Evolutionary conservation across 1,140 invertebrate genomes (phyloP).

Genomic region (Drosophila yakuba): DNA sequence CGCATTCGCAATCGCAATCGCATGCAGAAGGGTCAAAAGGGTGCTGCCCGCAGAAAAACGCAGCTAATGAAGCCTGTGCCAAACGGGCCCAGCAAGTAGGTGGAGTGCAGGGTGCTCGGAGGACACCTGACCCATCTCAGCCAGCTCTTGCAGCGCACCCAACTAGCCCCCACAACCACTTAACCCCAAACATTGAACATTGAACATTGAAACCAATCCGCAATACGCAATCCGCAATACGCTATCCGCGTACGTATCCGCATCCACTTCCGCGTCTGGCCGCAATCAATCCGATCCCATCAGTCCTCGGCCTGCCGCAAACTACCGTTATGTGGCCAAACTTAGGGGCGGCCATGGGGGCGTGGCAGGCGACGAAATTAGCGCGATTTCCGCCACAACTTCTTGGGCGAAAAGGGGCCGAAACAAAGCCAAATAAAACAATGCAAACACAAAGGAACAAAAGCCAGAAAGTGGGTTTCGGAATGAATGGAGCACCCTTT

Average conservation of each 20-base stretch:
- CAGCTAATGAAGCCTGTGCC: conserved; percentile 68
- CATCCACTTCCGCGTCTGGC: conserved; percentile 35
- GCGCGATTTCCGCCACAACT: conserved; percentile 67
- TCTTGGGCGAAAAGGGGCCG: conserved; percentile 20
- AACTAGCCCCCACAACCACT: neutral
- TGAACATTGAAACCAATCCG: conserved; percentile 10
- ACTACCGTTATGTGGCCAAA: conserved; percentile 45
- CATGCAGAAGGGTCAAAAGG: conserved; percentile 8
- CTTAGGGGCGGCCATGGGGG: neutral
- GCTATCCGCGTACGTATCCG: conserved; percentile 2
- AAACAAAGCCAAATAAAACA: conserved; percentile 4
- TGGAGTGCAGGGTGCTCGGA: neutral
- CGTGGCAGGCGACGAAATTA: conserved; percentile 66
- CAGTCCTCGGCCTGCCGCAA: conserved; percentile 47
- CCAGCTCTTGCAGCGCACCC: too few species aligned
- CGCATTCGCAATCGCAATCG: too few species aligned
- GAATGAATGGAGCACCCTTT: neutral
- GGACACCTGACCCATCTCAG: neutral
- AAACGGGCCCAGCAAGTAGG: conserved; percentile 14
- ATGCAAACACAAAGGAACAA: conserved; percentile 1
- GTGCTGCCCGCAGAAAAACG: conserved; percentile 74
- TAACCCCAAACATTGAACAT: conserved; percentile 2
- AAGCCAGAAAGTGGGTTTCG: neutral
- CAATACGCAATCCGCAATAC: conserved; percentile 4
- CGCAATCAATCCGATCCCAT: conserved; percentile 38